Evolutionary conservation across 2,797 vertebrate species (phyloP), one percentile per base, ranked within the genome.

Genomic region (Gobio occitaniae): DNA sequence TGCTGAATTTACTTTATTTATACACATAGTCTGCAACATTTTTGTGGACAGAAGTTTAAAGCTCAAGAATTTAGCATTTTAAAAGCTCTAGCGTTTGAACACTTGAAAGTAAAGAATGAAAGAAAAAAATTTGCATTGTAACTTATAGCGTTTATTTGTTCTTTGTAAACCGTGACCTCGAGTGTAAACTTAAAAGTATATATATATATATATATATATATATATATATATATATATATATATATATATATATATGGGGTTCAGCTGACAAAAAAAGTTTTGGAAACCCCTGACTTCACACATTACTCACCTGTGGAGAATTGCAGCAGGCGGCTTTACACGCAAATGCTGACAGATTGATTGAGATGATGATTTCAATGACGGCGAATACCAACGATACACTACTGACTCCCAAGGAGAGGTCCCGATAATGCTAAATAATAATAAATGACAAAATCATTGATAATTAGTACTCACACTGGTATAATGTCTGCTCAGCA

Each of bases 291-390:
- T 38, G 5, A 41, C 38, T 48, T 50, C 19, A 56, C 1, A 3
- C 9, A 65, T 65, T 2, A 44, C 76, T 78, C 38, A 78, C 76
- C 56, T 25, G 7, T 41, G 61, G 61, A 63, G 25, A 6, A 61
- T 32, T 25, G n/a, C 41, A 66, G 47, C 7, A 19, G 10, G 13
- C 12, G n/a, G 8, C 15, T 65, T 32, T 80, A 44, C 59, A 80
- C 12, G 78, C 38, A 80, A 65, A 79, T 48, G 38, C n/a, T n/a
- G 77, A 79, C 38, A 79, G 41, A 17, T 0, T 32, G 59, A 79
- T 79, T 59, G 77, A 79, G 38, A 79, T 66, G 59, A 79, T 79
- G 11, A 47, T 32, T 59, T 56, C 17, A 74, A 77, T 36, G 10
- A 59, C 0, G 19, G 17, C 8, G 19, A 77, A 56, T 17, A 77